A percentile compares a stretch with the other conserved stretches of the same genome.
Conservation (phyloP, 2,113 vertebrate species). For the Baryphthengus martii region DNA sequence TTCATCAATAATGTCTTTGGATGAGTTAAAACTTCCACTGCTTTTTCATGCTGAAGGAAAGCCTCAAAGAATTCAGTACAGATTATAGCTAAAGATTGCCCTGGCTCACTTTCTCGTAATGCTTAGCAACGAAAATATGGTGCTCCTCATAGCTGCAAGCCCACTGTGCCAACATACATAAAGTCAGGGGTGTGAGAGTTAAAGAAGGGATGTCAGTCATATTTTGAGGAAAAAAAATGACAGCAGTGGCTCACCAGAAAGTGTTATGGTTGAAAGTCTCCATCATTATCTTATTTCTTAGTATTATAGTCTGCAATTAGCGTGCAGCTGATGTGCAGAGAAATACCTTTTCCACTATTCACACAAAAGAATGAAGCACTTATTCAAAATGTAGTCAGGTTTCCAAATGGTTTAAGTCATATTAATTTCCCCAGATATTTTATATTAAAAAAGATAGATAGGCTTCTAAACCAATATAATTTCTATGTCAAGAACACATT, state of each 20-base stretch:
- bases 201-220: slow-evolving; percentile 35
- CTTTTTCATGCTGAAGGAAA: not conserved
- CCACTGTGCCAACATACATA: slow-evolving; percentile 12
- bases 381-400: not conserved
- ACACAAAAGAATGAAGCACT: not conserved
- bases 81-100: not conserved
- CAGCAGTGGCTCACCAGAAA: slow-evolving; percentile 9
- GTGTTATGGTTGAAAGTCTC: not conserved
- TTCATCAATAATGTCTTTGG: not conserved
- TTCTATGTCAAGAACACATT: not conserved
- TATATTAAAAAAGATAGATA: slow-evolving; percentile 1
- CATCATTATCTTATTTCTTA: slow-evolving; percentile 26
- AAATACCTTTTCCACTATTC: slow-evolving; percentile 27
- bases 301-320: not conserved
- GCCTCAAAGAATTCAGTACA: slow-evolving; percentile 25
- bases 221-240: slow-evolving; percentile 14
- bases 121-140: not conserved
- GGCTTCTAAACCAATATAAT: not conserved
- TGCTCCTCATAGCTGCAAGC: not conserved
- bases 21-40: slow-evolving; percentile 24
- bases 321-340: not conserved
- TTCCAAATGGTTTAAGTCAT: not conserved
- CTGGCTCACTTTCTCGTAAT: not conserved
- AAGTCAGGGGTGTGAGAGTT: not conserved
- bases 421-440: not conserved